phyloP scores from a whole-genome alignment of 2,888 invertebrate genomes.

The Pogonocherus hispidulus region DNA sequence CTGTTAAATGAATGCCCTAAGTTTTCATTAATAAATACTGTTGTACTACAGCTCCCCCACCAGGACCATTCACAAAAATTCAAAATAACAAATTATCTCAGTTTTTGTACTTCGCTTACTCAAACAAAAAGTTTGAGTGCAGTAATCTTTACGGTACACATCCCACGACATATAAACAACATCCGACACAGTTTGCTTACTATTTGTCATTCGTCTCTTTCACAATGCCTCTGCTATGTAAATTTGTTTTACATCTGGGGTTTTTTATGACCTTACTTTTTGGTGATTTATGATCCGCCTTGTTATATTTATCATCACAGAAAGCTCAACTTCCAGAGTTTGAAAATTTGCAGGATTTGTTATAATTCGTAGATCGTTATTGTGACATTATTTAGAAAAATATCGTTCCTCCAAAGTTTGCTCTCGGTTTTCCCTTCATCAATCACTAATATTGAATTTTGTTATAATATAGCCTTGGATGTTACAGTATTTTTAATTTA shows the following conservation, averaged over 20 bases:
- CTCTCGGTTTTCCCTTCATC: background rate
- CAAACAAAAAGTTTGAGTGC: background rate
- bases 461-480: no score
- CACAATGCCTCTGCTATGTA: slow-evolving; percentile 19
- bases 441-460: slow-evolving; percentile 5
- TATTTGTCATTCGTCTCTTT: slow-evolving; percentile 27
- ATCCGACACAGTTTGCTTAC: slow-evolving; percentile 14
- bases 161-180: slow-evolving; percentile 21
- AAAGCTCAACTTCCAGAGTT: background rate
- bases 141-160: slow-evolving; percentile 23
- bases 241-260: slow-evolving; percentile 30
- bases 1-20: no score
- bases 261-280: slow-evolving; percentile 26
- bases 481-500: no score
- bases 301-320: slow-evolving; percentile 12
- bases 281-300: slow-evolving; percentile 23
- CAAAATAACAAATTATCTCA: background rate
- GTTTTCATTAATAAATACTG: no score
- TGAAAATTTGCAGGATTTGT: slow-evolving; percentile 2
- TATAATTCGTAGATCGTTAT: background rate
- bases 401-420: background rate
- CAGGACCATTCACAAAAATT: background rate
- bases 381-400: slow-evolving; percentile 4
- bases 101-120: background rate
- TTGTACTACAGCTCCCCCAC: background rate